Percentiles rank a stretch among this genome's conserved stretches.
These are phyloP conservation scores for Dissostichus mawsoni DNA, from an alignment of 2,113 vertebrate genomes.

Conservation along the genomic window DNA sequence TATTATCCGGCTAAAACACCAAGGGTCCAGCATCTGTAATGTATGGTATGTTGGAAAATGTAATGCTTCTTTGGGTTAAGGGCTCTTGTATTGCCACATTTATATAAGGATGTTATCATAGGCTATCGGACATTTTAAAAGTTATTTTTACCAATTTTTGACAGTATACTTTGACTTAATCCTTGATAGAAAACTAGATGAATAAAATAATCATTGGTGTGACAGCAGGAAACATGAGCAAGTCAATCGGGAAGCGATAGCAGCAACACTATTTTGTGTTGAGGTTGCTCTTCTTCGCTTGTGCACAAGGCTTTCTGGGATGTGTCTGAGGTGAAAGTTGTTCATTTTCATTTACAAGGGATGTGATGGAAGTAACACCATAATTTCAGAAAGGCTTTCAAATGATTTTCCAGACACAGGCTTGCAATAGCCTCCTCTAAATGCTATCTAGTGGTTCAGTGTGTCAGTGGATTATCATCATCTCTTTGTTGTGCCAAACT, in stretches of 20 bases:
- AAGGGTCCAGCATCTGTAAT: not conserved
- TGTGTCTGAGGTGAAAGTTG: not conserved
- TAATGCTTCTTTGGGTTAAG: not conserved
- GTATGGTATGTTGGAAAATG: not conserved
- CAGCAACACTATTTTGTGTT: not conserved
- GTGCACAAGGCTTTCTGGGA: not conserved
- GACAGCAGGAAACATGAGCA: not conserved
- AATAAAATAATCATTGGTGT: not conserved
- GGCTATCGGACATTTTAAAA: too few relatives aligned
- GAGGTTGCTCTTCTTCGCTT: not conserved
- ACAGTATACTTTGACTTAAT: too few relatives aligned
- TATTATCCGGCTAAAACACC: not conserved
- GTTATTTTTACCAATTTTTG: too few relatives aligned
- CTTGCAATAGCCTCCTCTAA: not conserved
- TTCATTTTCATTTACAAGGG: not conserved
- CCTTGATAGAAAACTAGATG: not conserved
- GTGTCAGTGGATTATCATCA: slow-evolving; percentile 57
- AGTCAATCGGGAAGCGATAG: not conserved
- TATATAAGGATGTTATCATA: too few relatives aligned
- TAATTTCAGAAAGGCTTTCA: not conserved
- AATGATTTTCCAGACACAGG: not conserved
- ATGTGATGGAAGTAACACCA: not conserved
- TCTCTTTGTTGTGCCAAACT: slow-evolving; percentile 58
- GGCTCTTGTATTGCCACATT: not conserved
- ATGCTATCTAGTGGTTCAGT: slow-evolving; percentile 32